Evolutionary conservation across 2,888 invertebrate genomes (phyloP).

Genomic region (Lamproptera curius): DNA sequence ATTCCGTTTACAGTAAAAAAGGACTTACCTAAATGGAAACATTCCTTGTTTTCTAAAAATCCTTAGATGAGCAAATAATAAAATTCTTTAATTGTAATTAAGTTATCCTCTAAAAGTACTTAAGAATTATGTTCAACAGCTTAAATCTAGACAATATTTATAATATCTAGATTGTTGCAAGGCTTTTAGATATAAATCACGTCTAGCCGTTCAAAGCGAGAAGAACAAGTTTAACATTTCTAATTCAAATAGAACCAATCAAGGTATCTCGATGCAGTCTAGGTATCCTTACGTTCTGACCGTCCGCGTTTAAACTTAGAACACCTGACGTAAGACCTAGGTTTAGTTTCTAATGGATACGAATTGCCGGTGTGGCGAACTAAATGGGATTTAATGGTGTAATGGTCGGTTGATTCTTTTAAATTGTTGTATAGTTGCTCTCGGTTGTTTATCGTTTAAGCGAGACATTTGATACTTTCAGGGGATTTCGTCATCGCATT

Average conservation of each 20-base stretch:
- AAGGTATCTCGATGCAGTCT: conserved; percentile 10
- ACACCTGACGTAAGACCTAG: conserved; percentile 32
- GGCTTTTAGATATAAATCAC: too few relatives aligned
- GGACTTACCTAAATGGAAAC: too few relatives aligned
- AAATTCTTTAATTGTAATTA: too few relatives aligned
- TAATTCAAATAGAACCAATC: conserved; percentile 20
- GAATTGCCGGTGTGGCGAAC: conserved; percentile 43
- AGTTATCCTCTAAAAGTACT: too few relatives aligned
- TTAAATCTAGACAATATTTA: too few relatives aligned
- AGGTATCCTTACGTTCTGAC: conserved; percentile 20
- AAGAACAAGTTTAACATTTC: conserved; percentile 16
- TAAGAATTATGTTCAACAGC: too few relatives aligned
- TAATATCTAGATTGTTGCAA: too few relatives aligned
- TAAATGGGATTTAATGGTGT: conserved; percentile 48
- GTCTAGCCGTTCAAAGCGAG: too few relatives aligned
- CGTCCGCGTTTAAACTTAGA: conserved; percentile 26
- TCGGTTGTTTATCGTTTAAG: conserved; percentile 6
- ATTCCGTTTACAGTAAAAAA: too few relatives aligned
- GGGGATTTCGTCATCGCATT: background rate
- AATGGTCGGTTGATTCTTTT: conserved; percentile 25
- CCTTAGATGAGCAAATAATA: too few relatives aligned
- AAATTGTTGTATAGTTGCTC: conserved; percentile 24
- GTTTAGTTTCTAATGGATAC: conserved; percentile 45
- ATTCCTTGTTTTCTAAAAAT: too few relatives aligned
- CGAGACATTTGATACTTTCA: conserved; percentile 9